Evolutionary conservation across 2,888 invertebrate genomes (phyloP).

Genomic region (Morinoia aosen): DNA sequence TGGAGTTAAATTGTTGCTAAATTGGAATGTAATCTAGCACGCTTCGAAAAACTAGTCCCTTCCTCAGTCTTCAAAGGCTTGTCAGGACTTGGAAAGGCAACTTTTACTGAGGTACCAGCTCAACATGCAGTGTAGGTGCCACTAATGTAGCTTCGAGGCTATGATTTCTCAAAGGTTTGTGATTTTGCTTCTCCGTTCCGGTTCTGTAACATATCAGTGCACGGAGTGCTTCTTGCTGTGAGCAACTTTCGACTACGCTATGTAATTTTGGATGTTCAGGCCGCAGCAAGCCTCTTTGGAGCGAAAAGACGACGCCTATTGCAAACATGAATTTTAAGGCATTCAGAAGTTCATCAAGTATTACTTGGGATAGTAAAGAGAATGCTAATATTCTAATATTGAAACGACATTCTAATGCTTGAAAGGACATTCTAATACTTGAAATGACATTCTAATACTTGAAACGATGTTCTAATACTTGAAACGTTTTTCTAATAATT

Average conservation of each 20-base stretch:
- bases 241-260: not conserved
- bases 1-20: not conserved
- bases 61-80: not conserved
- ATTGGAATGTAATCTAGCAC: not conserved
- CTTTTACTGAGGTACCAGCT: not conserved
- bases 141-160: not conserved
- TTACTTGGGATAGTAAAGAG: no score
- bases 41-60: not conserved
- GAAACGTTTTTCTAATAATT: no score
- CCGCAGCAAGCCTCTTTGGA: not conserved
- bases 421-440: no score
- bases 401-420: no score
- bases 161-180: not conserved
- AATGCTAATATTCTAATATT: no score
- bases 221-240: not conserved
- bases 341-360: no score
- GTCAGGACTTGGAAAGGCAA: not conserved
- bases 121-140: not conserved
- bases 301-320: not conserved
- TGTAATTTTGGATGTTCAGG: not conserved
- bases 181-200: not conserved
- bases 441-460: no score
- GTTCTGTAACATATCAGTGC: not conserved
- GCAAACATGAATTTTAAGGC: no score
- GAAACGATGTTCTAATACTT: no score